These are phyloP conservation scores for Pollimyrus isidori DNA, from an alignment of 2,113 vertebrate species.

Conservation along the genomic window DNA sequence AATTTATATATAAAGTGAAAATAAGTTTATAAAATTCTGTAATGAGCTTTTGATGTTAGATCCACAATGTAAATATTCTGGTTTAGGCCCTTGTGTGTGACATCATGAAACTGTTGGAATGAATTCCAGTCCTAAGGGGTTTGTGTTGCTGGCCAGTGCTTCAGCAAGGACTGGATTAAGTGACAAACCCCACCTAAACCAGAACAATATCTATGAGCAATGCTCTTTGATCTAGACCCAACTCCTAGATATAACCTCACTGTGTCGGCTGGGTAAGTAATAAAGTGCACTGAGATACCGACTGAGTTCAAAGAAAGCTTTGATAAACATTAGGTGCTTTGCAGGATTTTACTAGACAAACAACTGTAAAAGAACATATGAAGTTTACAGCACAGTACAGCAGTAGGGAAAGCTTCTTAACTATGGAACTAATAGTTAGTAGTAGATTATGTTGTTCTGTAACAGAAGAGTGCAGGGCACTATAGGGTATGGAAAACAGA, in stretches of 20 bases:
- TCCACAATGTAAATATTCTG: neutral
- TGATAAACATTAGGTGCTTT: neutral
- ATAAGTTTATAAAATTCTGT: neutral
- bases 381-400: neutral
- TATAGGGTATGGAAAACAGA: neutral
- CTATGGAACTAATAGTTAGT: neutral
- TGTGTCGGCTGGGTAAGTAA: neutral
- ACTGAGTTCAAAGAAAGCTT: neutral
- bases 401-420: neutral
- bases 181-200: constrained; percentile 17
- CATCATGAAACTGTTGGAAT: neutral
- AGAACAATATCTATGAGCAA: constrained; percentile 14
- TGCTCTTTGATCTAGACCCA: neutral
- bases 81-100: neutral
- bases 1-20: neutral
- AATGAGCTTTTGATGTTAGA: neutral
- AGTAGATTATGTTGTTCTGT: neutral
- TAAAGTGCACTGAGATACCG: neutral
- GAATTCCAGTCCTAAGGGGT: neutral
- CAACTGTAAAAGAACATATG: neutral
- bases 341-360: neutral
- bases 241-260: neutral
- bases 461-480: neutral
- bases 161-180: constrained; percentile 12
- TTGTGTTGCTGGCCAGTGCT: constrained; percentile 21